Evolutionary conservation across 2,888 invertebrate genomes (phyloP), one percentile per base, ranked within the genome.

Genomic region (Xestia c-nigrum): DNA sequence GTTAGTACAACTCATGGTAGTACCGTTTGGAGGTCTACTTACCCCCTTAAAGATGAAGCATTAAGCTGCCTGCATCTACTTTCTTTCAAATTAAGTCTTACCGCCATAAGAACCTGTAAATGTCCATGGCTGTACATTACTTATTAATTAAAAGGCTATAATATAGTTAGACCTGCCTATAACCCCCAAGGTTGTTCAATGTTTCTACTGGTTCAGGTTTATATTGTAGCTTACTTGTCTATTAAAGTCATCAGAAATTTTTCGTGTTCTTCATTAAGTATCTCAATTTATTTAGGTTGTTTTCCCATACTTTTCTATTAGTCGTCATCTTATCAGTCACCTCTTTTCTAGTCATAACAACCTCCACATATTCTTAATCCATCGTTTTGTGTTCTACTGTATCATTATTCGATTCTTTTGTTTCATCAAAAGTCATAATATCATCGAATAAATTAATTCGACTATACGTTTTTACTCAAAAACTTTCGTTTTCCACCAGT

Each of bases 401-500:
- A 40, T 59, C 3, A 43, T 66, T 24, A 43, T 16, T 12, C 3
- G 16, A 43, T 59, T 52, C 5, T n/a, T 50, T 65, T 31, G n/a
- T 68, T 55, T 67, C 7, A 10, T 5, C 46, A 52, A 24, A 21
- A 46, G 50, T 63, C n/a, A 38, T 59, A 68, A 72, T 67, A 61
- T 72, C 68, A 72, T 40, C 31, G 43, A 74, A 71, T 85, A 65
- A 68, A 80, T 82, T 78, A 59, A 67, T 64, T 67, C 7, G 57
- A 50, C 69, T 38, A 68, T 24, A 57, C 5, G 57, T 68, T 78
- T 81, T 78, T 74, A 76, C n/a, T 63, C 52, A 66, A 81, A 69
- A 85, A 85, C 88, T 88, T 88, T 88, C 88, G 71, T 85, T 86
- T 85, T 79, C 67, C 76, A 63, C 59, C 63, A 72, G 69, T 76